phyloP scores from a whole-genome alignment of 2,888 invertebrate species.

The Trichacis sp. region DNA sequence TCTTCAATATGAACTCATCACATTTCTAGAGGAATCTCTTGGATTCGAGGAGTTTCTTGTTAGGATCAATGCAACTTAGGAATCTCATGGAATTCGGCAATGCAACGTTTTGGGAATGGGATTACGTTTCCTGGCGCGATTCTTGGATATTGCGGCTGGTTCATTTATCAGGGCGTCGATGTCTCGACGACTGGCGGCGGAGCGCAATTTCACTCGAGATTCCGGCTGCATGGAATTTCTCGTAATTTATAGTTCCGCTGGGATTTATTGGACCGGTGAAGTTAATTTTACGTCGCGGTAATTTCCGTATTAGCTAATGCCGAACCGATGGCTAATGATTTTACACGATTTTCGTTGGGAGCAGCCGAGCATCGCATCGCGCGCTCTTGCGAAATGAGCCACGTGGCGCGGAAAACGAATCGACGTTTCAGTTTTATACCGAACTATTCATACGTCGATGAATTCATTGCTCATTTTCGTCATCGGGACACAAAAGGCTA shows the following conservation, averaged over 20 bases:
- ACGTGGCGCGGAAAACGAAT: too few species aligned
- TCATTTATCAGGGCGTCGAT: slow-evolving; percentile 17
- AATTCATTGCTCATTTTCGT: too few species aligned
- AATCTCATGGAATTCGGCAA: background rate
- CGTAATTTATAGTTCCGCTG: slow-evolving; percentile 23
- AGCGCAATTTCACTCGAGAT: slow-evolving; percentile 22
- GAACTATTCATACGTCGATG: too few species aligned
- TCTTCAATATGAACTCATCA: too few species aligned
- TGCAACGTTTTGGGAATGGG: background rate
- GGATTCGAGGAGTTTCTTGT: too few species aligned
- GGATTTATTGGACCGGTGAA: slow-evolving; percentile 19
- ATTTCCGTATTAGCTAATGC: slow-evolving; percentile 20
- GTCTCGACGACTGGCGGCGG: slow-evolving; percentile 18
- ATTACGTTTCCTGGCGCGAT: background rate
- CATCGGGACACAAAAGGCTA: too few species aligned
- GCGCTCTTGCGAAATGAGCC: background rate
- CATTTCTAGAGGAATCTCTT: too few species aligned
- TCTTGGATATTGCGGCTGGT: slow-evolving; percentile 1
- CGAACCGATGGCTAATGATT: slow-evolving; percentile 6
- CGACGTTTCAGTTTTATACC: too few species aligned
- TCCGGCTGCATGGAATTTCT: slow-evolving; percentile 27
- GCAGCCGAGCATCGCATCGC: background rate
- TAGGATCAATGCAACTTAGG: too few species aligned
- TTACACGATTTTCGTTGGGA: background rate
- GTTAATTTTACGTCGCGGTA: slow-evolving; percentile 17